A percentile compares a stretch with the other conserved stretches of the same genome.
These are phyloP conservation scores for Catocala sponsa DNA, from an alignment of 2,888 invertebrate genomes.

Conservation along the genomic window DNA sequence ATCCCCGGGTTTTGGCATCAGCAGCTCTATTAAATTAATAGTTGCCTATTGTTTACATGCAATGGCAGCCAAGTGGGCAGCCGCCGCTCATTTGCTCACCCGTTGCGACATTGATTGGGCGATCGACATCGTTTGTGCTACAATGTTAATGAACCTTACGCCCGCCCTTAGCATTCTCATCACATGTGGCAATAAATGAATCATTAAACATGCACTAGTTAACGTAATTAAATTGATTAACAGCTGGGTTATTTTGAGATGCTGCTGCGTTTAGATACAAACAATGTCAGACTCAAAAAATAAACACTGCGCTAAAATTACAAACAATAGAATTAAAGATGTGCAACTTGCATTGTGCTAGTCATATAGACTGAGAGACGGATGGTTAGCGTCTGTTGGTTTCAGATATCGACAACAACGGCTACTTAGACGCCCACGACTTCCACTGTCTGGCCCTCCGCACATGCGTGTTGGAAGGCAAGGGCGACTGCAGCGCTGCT, in stretches of 20 bases:
- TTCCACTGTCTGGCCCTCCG: constrained; percentile 94
- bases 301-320: neutral
- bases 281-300: neutral
- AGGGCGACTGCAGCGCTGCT: constrained; percentile 92
- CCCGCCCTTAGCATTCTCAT: constrained; percentile 17
- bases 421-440: constrained; percentile 93
- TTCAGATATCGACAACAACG: constrained; percentile 95
- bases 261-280: no score
- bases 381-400: constrained; percentile 26
- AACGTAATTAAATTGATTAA: neutral
- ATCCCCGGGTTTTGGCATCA: constrained; percentile 46
- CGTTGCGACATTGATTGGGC: constrained; percentile 43
- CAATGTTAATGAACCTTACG: constrained; percentile 34
- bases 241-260: no score
- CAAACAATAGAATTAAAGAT: no score
- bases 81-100: constrained; percentile 34
- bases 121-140: constrained; percentile 33
- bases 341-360: no score
- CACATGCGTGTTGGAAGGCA: constrained; percentile 94
- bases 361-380: neutral
- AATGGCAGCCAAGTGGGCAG: constrained; percentile 47
- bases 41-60: constrained; percentile 50
- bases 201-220: constrained; percentile 11
- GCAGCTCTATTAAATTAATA: constrained; percentile 37
- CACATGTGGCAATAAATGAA: constrained; percentile 12